Base-by-base conservation (phyloP, 2,888 invertebrate genomes). In the Cinara cedri region DNA sequence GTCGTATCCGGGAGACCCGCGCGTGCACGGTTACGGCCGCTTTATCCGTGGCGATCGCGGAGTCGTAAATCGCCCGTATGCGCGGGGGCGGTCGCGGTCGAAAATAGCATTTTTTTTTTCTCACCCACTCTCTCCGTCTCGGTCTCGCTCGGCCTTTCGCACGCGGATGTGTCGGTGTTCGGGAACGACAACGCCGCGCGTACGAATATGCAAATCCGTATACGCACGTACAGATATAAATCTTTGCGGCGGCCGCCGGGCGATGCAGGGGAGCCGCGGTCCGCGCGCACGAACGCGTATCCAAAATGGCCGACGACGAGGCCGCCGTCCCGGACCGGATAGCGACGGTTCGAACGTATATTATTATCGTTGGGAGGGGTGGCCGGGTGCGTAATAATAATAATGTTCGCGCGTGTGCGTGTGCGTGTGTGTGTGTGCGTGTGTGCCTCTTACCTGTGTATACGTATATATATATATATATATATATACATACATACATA, bases 41-140 rank as follows among this genome's bases (percentile, higher is more conserved):
- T 21, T 34, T 57, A 57, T 68, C 68, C 68, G 34, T 16, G 24
- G 54, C 14, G 57, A 57, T 26, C 60, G 34, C 34, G 34, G 9
- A 68, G 76, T 49, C 76, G 68, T 78, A 78, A 78, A 78, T 78
- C 76, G 76, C 76, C 66, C 42, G n/a, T n/a, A n/a, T n/a, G n/a
- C 34, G 6, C 34, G 34, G 75, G 75, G 75, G 54, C 55, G 75
- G 75, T 44, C 65, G 55, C 55, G 76, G 60, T 78, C 57, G 76
- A 55, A 44, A 62, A 46, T 34, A 9, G 34, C n/a, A n/a, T n/a
- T n/a, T n/a, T n/a, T n/a, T n/a, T 57, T 54, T 75, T 44, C 42
- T 21, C 26, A 14, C n/a, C 3, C 34, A 34, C 6, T 6, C 34
- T 34, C 34, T 34, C 3, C 34, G n/a, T n/a, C n/a, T n/a, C n/a